phyloP scores from a whole-genome alignment of 2,113 vertebrate genomes.

The Labrus mixtus region DNA sequence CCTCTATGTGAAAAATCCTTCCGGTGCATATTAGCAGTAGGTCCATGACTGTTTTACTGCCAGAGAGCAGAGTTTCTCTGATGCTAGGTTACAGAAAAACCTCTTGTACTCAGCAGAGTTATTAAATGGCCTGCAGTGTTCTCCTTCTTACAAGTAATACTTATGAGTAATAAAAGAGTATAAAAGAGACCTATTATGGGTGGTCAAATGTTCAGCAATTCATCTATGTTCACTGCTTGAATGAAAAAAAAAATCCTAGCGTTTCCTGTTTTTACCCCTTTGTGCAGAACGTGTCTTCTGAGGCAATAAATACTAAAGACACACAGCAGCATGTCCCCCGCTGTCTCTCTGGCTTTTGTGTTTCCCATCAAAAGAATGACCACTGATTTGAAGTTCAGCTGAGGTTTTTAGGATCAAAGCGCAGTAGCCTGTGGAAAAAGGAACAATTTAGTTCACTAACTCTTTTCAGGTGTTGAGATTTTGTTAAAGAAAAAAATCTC shows the following conservation, averaged over 20 bases:
- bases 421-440: neutral
- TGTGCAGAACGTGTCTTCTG: conserved; percentile 2
- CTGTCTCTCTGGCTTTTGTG: conserved; percentile 2
- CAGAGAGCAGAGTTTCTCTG: neutral
- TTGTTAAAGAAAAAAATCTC: conserved; percentile 1
- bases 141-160: neutral
- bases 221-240: conserved; percentile 5
- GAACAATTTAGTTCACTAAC: neutral
- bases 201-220: neutral
- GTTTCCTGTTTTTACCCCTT: conserved; percentile 5
- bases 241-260: neutral
- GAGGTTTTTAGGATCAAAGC: conserved; percentile 38
- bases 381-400: conserved; percentile 28
- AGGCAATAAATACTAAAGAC: conserved; percentile 7
- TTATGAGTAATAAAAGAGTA: neutral
- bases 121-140: neutral
- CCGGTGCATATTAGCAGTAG: neutral
- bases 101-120: conserved; percentile 9
- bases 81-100: conserved; percentile 6
- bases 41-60: neutral
- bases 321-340: neutral
- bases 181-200: conserved; percentile 2
- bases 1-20: neutral
- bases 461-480: conserved; percentile 21
- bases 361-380: conserved; percentile 33